phyloP scores from a whole-genome alignment of 2,113 vertebrate species.

The Pseudorectes ferrugineus region DNA sequence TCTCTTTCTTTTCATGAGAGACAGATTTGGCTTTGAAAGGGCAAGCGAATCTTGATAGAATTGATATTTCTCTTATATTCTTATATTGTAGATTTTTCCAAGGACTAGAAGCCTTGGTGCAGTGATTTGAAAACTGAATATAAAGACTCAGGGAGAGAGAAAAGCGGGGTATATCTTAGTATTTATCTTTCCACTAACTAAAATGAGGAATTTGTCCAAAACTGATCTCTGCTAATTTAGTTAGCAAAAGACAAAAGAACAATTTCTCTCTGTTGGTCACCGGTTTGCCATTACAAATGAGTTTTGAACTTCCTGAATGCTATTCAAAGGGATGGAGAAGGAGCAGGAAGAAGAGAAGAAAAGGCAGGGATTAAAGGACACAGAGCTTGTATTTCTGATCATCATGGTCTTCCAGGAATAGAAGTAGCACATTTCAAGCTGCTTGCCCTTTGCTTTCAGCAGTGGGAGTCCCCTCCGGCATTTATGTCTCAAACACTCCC shows the following conservation, averaged over 20 bases:
- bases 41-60: background rate
- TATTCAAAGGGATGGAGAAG: conserved; percentile 31
- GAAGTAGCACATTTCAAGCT: conserved; percentile 44
- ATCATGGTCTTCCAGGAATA: conserved; percentile 2
- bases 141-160: background rate
- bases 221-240: background rate
- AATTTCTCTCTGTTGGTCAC: background rate
- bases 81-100: background rate
- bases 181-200: background rate
- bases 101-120: background rate
- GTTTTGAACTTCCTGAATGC: conserved; percentile 37
- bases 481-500: conserved; percentile 46
- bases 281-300: background rate
- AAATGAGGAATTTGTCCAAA: background rate
- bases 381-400: conserved; percentile 24
- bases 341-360: background rate
- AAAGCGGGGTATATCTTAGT: background rate
- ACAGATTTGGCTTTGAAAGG: background rate
- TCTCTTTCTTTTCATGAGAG: background rate
- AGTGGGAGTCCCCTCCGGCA: background rate
- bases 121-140: background rate
- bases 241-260: background rate
- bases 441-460: conserved; percentile 18
- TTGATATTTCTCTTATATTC: background rate
- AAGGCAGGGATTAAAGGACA: background rate